Evolutionary conservation across 2,797 vertebrate genomes (phyloP), one percentile per base, ranked within the genome.

Genomic region (Tachyglossus aculeatus): DNA sequence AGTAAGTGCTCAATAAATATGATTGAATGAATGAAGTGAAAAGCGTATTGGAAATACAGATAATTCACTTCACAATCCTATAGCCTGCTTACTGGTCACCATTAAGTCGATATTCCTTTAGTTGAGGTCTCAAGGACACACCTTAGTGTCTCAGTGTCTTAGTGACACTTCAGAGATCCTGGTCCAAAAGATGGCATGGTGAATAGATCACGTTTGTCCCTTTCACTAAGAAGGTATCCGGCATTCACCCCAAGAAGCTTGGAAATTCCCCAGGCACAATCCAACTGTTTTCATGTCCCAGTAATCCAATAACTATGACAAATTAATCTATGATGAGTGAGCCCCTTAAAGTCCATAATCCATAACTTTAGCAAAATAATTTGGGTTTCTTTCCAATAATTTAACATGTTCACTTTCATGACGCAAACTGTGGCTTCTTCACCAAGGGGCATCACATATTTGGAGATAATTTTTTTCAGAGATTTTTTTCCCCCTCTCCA

Each of bases 401-500:
- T 85, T 86, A 80, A 78, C 45, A 19, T 5, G 32, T 82, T 84
- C 80, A 85, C 81, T 84, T 69, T 85, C 78, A 80, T 37, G 75
- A 81, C 75, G 77, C 58, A 70, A 68, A 66, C 74, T 80, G 64
- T 61, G 58, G 77, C 61, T 84, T 71, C 83, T 79, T n/a, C n/a
- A n/a, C n/a, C n/a, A n/a, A n/a, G n/a, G n/a, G n/a, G n/a, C n/a
- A n/a, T n/a, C n/a, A n/a, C n/a, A n/a, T n/a, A n/a, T n/a, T n/a
- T n/a, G n/a, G n/a, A n/a, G n/a, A n/a, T n/a, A n/a, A n/a, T n/a
- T n/a, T n/a, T n/a, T n/a, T n/a, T n/a, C n/a, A n/a, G n/a, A n/a
- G n/a, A n/a, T n/a, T n/a, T n/a, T n/a, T n/a, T n/a, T n/a, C n/a
- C n/a, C n/a, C n/a, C n/a, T n/a, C n/a, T n/a, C n/a, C n/a, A n/a